Base-by-base conservation (phyloP, 2,888 invertebrate species). In the Monochamus alternatus region DNA sequence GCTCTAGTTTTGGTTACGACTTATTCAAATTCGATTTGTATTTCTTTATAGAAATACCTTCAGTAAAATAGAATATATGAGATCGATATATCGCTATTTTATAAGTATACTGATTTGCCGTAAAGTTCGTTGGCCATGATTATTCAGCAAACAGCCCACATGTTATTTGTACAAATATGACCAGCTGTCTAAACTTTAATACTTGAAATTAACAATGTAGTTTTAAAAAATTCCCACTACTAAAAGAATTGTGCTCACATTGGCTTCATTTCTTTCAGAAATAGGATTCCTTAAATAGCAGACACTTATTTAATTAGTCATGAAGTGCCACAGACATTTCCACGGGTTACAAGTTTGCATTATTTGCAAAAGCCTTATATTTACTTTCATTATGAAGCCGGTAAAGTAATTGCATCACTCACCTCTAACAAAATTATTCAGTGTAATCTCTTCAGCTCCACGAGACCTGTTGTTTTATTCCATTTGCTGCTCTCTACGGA, bases 101-200 rank as follows among this genome's bases (percentile, higher is more conserved):
- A 38, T 2, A 38, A 38, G 38, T 38, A 7, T 7, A 38, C 4
- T 38, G 38, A 38, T 38, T 38, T 38, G 38, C 7, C 38, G 38
- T 38, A 38, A 38, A 38, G 38, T 12, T 55, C 55, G 55, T 55
- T 55, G 55, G 55, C 55, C 14, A 22, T 14, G 22, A 1, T 55
- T 22, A n/a, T 55, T 14, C 55, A 55, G 22, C 55, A 55, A 55
- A 55, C 22, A 7, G 2, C 55, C 55, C 14, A 55, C 55, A 55
- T n/a, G 22, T 55, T 55, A 55, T 55, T 55, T 55, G 55, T 55
- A 3, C 55, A 55, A 55, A 55, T 22, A 55, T 55, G 14, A 22
- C 3, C 55, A 55, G 55, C 22, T 55, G 55, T 55, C 55, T 55
- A 14, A 55, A 22, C 22, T 3, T 55, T 55, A 55, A 55, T 7